Evolutionary conservation across 2,888 invertebrate species (phyloP), one percentile per base, ranked within the genome.

Genomic region (Latrodectus elegans): DNA sequence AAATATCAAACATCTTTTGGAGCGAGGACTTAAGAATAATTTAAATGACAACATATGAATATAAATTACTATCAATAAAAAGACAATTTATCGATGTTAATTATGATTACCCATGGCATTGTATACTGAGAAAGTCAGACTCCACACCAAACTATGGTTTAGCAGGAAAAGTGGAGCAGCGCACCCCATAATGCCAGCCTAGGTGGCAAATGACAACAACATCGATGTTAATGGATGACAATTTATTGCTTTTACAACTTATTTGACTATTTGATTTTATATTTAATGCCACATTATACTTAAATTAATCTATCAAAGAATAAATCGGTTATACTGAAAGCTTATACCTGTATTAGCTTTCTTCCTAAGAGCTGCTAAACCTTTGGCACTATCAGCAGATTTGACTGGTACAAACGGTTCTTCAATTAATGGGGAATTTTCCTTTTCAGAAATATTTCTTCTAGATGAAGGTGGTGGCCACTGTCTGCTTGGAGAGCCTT

Each of bases 341-440:
- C 64, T 38, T 9, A 38, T 9, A 81, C 81, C 81, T 53, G n/a
- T 26, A 11, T 14, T 12, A 26, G 72, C 14, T 52, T 81, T 84
- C 15, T 52, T 84, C 53, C 68, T 81, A 17, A 88, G 60, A 11
- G 88, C 88, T 51, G 88, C 84, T 64, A 88, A 65, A 8, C 88
- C 88, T 12, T 64, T 84, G 17, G 52, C 52, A 12, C 26, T 71
- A 9, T 76, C 9, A 52, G 70, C 38, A 10, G 78, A 73, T 68
- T 76, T 68, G 52, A 67, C 49, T 55, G 79, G 65, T 17, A 75
- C 80, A 22, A 84, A 65, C 14, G 73, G 15, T 0, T 67, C 49
- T 22, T 82, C 80, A 12, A 65, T 26, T 26, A 53, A 53, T 65
- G 71, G 15, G 38, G 49, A n/a, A 76, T 86, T 71, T 76, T 84